Conservation (phyloP, 2,888 invertebrate genomes). For the Antitype chi region DNA sequence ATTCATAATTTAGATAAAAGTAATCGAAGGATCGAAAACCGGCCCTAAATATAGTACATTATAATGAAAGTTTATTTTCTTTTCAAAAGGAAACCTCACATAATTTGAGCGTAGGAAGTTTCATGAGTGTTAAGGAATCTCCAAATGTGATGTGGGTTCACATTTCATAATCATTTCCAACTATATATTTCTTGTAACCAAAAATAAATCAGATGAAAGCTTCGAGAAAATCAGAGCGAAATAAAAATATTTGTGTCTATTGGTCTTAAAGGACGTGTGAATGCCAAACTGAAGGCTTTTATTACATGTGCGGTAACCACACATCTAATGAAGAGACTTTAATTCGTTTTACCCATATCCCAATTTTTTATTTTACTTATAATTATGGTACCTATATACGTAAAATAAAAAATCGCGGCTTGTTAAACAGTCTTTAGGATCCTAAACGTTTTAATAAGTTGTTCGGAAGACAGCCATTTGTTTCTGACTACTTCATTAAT, state of each 20-base stretch:
- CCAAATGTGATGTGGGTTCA: not conserved
- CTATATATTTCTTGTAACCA: not conserved
- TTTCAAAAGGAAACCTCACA: not conserved
- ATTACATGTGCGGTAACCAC: not conserved
- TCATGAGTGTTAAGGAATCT: not conserved
- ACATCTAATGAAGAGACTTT: not conserved
- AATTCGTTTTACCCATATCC: not conserved
- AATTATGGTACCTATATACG: too few relatives aligned
- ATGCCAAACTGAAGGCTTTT: not conserved
- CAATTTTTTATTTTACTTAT: too few relatives aligned
- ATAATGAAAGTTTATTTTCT: not conserved
- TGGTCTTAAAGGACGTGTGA: not conserved
- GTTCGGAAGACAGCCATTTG: too few relatives aligned
- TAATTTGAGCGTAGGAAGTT: not conserved
- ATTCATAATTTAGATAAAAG: not conserved
- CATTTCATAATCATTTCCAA: not conserved
- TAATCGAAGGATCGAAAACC: not conserved
- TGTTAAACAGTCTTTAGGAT: too few relatives aligned
- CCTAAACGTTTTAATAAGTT: too few relatives aligned
- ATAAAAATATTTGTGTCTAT: not conserved
- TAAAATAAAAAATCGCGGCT: too few relatives aligned
- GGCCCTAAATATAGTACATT: fast-evolving
- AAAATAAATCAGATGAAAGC: not conserved
- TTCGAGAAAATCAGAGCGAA: not conserved
- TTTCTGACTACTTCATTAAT: not conserved